Evolutionary conservation across 2,113 vertebrate species (phyloP).

Genomic region (Meleagris gallopavo): DNA sequence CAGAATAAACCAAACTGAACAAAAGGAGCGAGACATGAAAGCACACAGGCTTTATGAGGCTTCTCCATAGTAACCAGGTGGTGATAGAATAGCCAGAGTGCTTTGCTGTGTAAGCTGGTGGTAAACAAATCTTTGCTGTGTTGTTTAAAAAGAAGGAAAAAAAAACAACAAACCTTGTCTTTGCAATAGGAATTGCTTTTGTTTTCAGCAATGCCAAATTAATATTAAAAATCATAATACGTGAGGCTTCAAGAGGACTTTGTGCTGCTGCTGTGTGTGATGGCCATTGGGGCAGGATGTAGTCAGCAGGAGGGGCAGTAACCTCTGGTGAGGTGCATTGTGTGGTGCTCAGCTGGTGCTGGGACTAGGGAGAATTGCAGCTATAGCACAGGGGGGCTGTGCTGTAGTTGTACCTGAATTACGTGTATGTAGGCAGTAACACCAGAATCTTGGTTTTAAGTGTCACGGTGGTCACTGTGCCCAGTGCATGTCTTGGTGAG

Average conservation of each 20-base stretch:
- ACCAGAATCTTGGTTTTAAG: not conserved
- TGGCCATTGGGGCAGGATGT: not conserved
- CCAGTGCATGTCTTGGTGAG: not conserved
- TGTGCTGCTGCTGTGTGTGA: accelerated
- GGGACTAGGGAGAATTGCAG: not conserved
- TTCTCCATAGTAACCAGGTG: not conserved
- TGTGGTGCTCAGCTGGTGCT: not conserved
- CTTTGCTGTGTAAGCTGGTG: not conserved
- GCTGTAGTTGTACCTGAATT: not conserved
- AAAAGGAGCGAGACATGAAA: not conserved
- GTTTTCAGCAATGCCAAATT: not conserved
- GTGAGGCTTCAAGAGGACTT: not conserved
- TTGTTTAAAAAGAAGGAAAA: not conserved
- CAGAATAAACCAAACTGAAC: not conserved
- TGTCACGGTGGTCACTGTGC: not conserved
- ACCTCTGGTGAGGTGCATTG: not conserved
- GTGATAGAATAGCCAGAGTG: not conserved
- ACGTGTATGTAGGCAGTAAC: not conserved
- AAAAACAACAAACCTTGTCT: accelerated
- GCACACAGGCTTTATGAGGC: not conserved
- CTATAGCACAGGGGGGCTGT: not conserved
- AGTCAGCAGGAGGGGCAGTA: not conserved
- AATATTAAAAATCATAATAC: not conserved
- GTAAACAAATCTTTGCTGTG: not conserved
- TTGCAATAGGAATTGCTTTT: not conserved